Percentiles rank a stretch among this genome's conserved stretches.
phyloP scores from a whole-genome alignment of 2,797 vertebrate genomes.

The Monodelphis domestica region DNA sequence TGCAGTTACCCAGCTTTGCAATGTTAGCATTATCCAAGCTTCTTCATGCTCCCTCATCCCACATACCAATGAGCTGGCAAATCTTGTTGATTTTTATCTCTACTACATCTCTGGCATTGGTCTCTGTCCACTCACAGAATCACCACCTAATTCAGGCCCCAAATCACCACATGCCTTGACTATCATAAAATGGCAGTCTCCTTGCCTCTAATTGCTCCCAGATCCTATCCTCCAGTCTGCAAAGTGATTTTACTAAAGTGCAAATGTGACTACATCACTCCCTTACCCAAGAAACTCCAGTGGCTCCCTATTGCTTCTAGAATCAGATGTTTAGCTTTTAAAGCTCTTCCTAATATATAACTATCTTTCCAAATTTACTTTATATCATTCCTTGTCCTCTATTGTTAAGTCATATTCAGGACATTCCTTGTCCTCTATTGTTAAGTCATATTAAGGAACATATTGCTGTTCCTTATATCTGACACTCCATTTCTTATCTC shows the following conservation, averaged over 20 bases:
- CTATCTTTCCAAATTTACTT: background rate
- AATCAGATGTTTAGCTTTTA: background rate
- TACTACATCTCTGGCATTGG: background rate
- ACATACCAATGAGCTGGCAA: background rate
- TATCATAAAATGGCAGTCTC: background rate
- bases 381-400: background rate
- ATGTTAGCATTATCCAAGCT: background rate
- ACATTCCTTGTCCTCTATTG: background rate
- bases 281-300: background rate
- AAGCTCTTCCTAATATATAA: background rate
- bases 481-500: background rate
- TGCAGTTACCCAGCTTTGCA: background rate
- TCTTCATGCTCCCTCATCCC: background rate
- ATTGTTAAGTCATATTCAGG: background rate
- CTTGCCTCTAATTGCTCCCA: background rate
- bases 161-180: background rate
- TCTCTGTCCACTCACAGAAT: background rate
- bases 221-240: background rate
- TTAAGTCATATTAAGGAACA: background rate
- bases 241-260: slow-evolving; percentile 29
- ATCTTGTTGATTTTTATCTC: background rate
- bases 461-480: slow-evolving; percentile 1
- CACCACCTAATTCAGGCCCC: background rate
- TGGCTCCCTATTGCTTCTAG: background rate
- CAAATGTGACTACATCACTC: background rate